These are phyloP conservation scores for Heliothis subflexa DNA, from an alignment of 1,140 invertebrate species.

Conservation along the genomic window DNA sequence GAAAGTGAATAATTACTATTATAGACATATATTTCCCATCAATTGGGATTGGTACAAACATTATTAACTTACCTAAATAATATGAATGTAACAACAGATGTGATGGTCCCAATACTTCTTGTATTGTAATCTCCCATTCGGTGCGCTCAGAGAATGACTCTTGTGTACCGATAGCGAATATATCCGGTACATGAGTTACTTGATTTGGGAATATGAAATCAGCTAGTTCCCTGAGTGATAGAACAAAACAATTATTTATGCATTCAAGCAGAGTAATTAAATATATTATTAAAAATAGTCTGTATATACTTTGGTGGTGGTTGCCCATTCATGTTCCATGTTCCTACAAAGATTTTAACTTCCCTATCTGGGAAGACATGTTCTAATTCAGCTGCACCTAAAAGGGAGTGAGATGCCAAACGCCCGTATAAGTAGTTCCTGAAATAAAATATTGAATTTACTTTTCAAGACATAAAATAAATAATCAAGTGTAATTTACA, in stretches of 20 bases:
- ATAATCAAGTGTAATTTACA: no score
- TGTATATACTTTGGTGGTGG: slow-evolving; percentile 88
- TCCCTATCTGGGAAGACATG: slow-evolving; percentile 94
- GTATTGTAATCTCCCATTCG: slow-evolving; percentile 96
- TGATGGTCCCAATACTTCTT: slow-evolving; percentile 96
- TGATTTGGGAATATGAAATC: slow-evolving; percentile 95
- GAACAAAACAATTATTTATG: not conserved
- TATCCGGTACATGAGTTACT: slow-evolving; percentile 95
- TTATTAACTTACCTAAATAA: slow-evolving; percentile 86
- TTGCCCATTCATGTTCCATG: slow-evolving; percentile 98
- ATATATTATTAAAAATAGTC: slow-evolving; percentile 27
- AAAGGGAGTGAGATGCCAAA: slow-evolving; percentile 91
- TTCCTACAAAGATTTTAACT: slow-evolving; percentile 95
- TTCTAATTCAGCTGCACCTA: slow-evolving; percentile 94
- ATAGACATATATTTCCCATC: not conserved
- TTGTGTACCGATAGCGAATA: slow-evolving; percentile 97
- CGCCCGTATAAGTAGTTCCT: slow-evolving; percentile 93
- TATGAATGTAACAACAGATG: slow-evolving; percentile 95
- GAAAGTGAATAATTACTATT: not conserved
- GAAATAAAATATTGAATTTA: slow-evolving; percentile 47
- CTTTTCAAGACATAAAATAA: not conserved
- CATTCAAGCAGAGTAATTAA: not conserved
- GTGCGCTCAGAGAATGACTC: slow-evolving; percentile 94
- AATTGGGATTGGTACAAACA: not conserved
- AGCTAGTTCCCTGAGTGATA: slow-evolving; percentile 89